Base-by-base conservation (phyloP, 2,113 vertebrate species). In the Gobius niger region DNA sequence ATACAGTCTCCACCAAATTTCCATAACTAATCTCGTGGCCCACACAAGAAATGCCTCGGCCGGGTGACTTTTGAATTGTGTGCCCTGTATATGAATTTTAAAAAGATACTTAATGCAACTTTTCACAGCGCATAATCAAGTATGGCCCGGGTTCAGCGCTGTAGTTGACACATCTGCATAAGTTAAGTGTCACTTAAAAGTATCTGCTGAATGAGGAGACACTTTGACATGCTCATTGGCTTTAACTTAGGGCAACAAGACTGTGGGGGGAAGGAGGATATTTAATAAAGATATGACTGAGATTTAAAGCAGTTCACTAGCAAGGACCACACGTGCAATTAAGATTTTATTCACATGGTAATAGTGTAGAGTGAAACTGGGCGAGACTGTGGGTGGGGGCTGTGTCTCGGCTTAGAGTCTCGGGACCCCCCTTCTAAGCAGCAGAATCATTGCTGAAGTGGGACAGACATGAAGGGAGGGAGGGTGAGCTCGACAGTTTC, bases 21-120 rank as follows among this genome's bases (percentile, higher is more conserved):
- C 81, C 81, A 80, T 76, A 82, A 76, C 64, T 83, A 85, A 88
- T 88, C 82, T 82, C 72, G 62, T 68, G 63, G 61, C 63, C 68
- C 77, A 0, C 6, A 56, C 73, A 77, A 68, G 68, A 69, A 34
- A 79, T 60, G 61, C 70, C 46, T 56, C 61, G 47, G 62, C 70
- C 1, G 40, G 72, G 73, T 44, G 16, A 67, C 67, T 77, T 77
- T 88, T 75, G 82, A 75, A 81, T 80, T 79, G 71, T 54, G 56
- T 57, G 70, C 73, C 50, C 52, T 71, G 65, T 80, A 85, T 76
- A 80, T 83, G 69, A 74, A 88, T 87, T 87, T 85, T 68, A 78
- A 87, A 85, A 82, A 70, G 68, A 56, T 60, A 24, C 59, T 52
- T 6, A 15, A 47, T 63, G 49, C 54, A 75, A 75, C 70, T 44